Base-by-base conservation (phyloP, 1,140 invertebrate species). In the Drosophila kepulauana region DNA sequence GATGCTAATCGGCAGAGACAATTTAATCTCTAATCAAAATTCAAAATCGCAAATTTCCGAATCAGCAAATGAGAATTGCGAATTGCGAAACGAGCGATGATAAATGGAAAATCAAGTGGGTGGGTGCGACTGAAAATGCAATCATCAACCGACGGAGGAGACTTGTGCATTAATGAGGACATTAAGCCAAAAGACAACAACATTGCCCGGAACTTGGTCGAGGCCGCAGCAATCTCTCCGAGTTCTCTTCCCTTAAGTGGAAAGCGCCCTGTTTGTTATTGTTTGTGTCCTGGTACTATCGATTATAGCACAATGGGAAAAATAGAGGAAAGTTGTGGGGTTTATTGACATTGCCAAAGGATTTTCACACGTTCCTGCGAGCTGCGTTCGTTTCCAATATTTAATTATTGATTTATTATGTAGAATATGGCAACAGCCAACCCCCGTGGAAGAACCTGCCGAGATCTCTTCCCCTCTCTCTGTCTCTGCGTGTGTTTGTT, bases 11-110 rank as follows among this genome's bases (percentile, higher is more conserved):
- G 81, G 74, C 78, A 89, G 81, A 81, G 84, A 88, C 84, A 88
- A 89, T 89, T 88, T 88, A 88, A 89, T 89, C 84, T 88, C 84
- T 85, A 88, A 88, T 88, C 85, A 88, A 89, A 88, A 88, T 88
- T 88, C 85, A 84, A 88, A 88, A 89, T 88, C 68, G 62, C 80
- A 89, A 89, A 87, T 88, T 84, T 80, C 81, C 81, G 63, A 67
- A 52, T 57, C 58, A 20, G 25, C 58, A 58, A 71, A 25, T 49
- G 48, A 25, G 46, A 51, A 64, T 61, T 66, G 67, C 49, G 57
- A 75, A 75, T 69, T 70, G 57, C 43, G 58, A 67, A 54, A 52
- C 8, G 48, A 13, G 70, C 30, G 61, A 66, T 59, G 62, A 41
- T 69, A 74, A 86, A 79, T 81, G 79, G 61, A 68, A 77, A 75